Percentiles rank a stretch among this genome's conserved stretches.
These are phyloP conservation scores for Ciconia nigra DNA, from an alignment of 2,797 vertebrate species.

Conservation along the genomic window DNA sequence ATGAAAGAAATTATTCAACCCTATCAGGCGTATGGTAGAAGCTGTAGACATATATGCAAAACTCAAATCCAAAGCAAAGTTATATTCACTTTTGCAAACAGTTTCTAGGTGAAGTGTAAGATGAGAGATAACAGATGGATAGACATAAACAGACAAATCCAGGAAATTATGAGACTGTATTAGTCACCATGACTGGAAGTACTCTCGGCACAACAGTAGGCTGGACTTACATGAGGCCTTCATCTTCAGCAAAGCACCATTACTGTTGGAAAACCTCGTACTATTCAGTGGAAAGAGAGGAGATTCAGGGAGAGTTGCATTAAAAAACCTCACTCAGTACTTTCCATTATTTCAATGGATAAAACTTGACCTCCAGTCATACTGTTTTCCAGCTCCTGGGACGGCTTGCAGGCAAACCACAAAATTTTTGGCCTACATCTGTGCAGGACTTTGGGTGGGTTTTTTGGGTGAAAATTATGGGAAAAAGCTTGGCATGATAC, in stretches of 20 bases:
- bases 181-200: background rate
- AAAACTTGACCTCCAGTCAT: background rate
- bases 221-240: background rate
- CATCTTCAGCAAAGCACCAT: background rate
- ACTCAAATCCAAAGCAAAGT: background rate
- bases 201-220: background rate
- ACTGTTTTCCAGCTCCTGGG: background rate
- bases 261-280: background rate
- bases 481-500: background rate
- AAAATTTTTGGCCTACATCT: background rate
- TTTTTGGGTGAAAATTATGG: background rate
- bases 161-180: background rate
- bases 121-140: background rate
- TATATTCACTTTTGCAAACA: background rate
- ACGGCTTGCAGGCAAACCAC: background rate
- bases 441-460: rapidly evolving
- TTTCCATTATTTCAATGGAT: background rate
- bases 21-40: background rate
- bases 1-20: background rate
- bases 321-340: background rate
- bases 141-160: background rate
- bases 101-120: background rate
- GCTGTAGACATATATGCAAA: background rate
- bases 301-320: background rate
- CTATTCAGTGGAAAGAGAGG: background rate